Evolutionary conservation across 2,113 vertebrate genomes (phyloP), one percentile per base, ranked within the genome.

Genomic region (Cromileptes altivelis): DNA sequence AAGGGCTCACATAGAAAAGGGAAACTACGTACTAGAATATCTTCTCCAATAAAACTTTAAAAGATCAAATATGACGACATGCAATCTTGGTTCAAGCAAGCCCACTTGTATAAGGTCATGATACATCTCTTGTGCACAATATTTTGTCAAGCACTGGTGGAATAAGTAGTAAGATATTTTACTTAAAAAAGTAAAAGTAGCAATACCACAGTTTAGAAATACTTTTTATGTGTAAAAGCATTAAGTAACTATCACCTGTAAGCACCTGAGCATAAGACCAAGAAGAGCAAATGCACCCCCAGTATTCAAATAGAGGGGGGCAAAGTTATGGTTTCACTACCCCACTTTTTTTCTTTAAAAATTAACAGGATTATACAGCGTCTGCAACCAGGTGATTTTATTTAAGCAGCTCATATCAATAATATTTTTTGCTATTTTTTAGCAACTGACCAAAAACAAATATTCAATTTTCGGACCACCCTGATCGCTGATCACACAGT

Each of bases 1-100:
- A 8, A 57, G 13, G 49, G 55, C 50, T 58, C 25, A 45, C 30
- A 87, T 19, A 49, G 19, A 77, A 69, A 63, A 37, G 8, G 71
- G 57, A 82, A 75, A 45, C 42, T 42, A 42, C 1, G 9, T 23
- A 45, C 18, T 2, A 33, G 6, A 45, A 72, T 23, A 56, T 27
- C 40, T 76, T 49, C 14, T 65, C 27, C 7, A 33, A 25, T 50
- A 73, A 61, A 13, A 5, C 50, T 27, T 81, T 30, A 30, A 69
- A 56, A 65, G 23, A 67, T 10, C 25, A 15, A 33, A 42, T 21
- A 3, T 25, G 61, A 70, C 9, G 8, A 19, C 1, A 1, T 55
- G 37, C 6, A 75, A 30, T 56, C 33, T 37, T n/a, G 17, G 17
- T 47, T 70, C 18, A 70, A 30, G 30, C 30, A 4, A 30, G 30